These are phyloP conservation scores for Procavia capensis DNA, from an alignment of 2,113 vertebrate species.

Conservation along the genomic window DNA sequence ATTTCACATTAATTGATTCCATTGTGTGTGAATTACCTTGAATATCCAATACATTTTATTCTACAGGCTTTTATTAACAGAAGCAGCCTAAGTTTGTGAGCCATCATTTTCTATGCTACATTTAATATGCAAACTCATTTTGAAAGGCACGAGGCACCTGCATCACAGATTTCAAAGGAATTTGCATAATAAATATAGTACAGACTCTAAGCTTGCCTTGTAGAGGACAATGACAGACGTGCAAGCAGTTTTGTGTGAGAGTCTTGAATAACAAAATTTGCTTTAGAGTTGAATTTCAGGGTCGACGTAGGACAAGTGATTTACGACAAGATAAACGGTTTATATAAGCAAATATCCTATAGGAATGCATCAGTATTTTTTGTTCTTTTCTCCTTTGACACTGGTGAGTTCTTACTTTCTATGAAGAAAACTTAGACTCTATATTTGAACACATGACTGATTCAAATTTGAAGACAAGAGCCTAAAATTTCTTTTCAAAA, in stretches of 20 bases:
- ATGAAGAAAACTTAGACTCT: constrained; percentile 15
- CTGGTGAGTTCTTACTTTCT: not conserved
- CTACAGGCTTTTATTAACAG: constrained; percentile 46
- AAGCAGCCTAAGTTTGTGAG: constrained; percentile 73
- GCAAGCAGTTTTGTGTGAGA: constrained; percentile 79
- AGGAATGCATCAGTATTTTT: not conserved
- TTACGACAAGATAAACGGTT: constrained; percentile 65
- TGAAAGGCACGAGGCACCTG: constrained; percentile 83
- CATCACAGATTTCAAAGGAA: constrained; percentile 83
- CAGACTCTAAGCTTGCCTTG: constrained; percentile 80
- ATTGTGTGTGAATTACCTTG: constrained; percentile 68
- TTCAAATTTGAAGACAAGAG: not conserved
- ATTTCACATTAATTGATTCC: constrained; percentile 73
- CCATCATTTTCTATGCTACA: constrained; percentile 65
- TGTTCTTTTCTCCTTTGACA: not conserved
- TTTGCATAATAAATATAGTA: constrained; percentile 84
- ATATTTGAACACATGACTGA: not conserved
- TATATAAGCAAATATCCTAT: constrained; percentile 48
- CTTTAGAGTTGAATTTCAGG: constrained; percentile 76
- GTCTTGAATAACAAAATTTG: constrained; percentile 79
- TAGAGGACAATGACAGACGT: constrained; percentile 82
- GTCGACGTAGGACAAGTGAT: constrained; percentile 74
- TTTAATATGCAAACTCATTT: constrained; percentile 86
- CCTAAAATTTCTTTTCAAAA: not conserved
- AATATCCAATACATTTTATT: constrained; percentile 63